Evolutionary conservation across 2,797 vertebrate species (phyloP).

Genomic region (Echiichthys vipera): DNA sequence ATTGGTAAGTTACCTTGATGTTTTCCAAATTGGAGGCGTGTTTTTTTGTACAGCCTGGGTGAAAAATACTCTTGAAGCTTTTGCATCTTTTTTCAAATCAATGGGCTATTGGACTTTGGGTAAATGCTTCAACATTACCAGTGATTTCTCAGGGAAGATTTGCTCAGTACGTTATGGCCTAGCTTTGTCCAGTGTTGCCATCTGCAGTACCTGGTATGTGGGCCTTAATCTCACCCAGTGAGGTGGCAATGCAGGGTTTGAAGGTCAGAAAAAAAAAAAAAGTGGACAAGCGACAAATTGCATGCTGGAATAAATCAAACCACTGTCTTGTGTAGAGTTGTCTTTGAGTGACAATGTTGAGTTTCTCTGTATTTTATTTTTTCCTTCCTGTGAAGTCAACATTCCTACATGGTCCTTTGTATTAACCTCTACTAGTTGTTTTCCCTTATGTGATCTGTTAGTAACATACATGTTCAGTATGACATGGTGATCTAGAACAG

Average conservation of each 20-base stretch:
- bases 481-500: slow-evolving; percentile 47
- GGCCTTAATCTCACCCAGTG: slow-evolving; percentile 33
- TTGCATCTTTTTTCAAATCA: slow-evolving; percentile 53
- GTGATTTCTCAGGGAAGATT: slow-evolving; percentile 82
- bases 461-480: slow-evolving; percentile 46
- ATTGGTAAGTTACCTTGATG: slow-evolving; percentile 93
- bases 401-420: slow-evolving; percentile 39
- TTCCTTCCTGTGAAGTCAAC: slow-evolving; percentile 42
- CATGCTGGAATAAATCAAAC: slow-evolving; percentile 49
- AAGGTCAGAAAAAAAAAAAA: slow-evolving; percentile 13
- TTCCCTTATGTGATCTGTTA: slow-evolving; percentile 30
- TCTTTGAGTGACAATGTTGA: slow-evolving; percentile 18
- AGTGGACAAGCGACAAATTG: background rate
- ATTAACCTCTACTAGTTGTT: slow-evolving; percentile 63
- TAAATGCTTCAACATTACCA: slow-evolving; percentile 48
- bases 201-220: slow-evolving; percentile 31
- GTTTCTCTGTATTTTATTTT: slow-evolving; percentile 14
- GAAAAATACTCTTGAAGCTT: slow-evolving; percentile 42
- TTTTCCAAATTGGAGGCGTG: slow-evolving; percentile 91
- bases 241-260: background rate
- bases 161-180: slow-evolving; percentile 39
- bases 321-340: slow-evolving; percentile 27
- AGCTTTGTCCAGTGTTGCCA: slow-evolving; percentile 38
- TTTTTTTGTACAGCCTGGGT: slow-evolving; percentile 71
- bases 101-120: slow-evolving; percentile 48